Evolutionary conservation across 2,888 invertebrate genomes (phyloP).

Genomic region (Atrina japonica): DNA sequence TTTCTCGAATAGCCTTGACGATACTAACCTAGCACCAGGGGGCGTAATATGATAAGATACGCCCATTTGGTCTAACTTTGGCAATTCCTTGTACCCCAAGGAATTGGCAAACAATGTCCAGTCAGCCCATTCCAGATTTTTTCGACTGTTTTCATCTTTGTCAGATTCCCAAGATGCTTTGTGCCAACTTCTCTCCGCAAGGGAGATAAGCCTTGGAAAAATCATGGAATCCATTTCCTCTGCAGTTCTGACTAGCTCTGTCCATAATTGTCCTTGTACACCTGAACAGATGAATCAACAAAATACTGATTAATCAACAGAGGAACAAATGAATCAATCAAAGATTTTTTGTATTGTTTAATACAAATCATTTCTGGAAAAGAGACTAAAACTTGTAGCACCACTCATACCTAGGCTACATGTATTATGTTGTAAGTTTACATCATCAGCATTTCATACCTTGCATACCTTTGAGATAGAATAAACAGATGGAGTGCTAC

Average conservation of each 20-base stretch:
- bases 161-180: constrained; percentile 73
- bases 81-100: constrained; percentile 72
- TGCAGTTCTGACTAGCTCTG: constrained; percentile 70
- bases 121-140: constrained; percentile 54
- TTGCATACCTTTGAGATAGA: too few relatives aligned
- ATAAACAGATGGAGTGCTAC: too few relatives aligned
- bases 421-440: not conserved
- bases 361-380: not conserved
- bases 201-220: constrained; percentile 72
- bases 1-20: not conserved
- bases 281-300: constrained; percentile 57
- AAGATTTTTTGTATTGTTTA: too few relatives aligned
- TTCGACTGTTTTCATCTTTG: constrained; percentile 44
- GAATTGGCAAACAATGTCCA: constrained; percentile 74
- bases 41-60: constrained; percentile 74
- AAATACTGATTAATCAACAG: not conserved
- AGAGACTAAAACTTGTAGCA: not conserved
- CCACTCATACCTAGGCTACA: not conserved
- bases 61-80: constrained; percentile 65
- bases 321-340: not conserved
- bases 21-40: constrained; percentile 73
- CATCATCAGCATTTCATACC: too few relatives aligned
- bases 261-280: constrained; percentile 78
- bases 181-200: constrained; percentile 78
- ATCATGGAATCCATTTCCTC: constrained; percentile 73